Percentiles rank a stretch among this genome's conserved stretches.
These are phyloP conservation scores for Malacosoma neustria DNA, from an alignment of 2,888 invertebrate species.

Conservation along the genomic window DNA sequence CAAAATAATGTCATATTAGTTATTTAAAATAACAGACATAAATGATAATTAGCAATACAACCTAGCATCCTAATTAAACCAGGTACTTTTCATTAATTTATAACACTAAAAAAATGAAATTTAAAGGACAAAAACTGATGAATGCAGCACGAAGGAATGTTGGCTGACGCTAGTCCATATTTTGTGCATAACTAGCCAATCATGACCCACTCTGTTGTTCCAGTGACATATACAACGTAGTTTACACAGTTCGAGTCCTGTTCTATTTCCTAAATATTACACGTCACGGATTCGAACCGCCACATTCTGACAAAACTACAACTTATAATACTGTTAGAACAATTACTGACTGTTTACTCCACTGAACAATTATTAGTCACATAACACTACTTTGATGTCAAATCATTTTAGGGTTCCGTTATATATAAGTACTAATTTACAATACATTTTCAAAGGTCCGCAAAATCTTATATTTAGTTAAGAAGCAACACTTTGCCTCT, in stretches of 20 bases:
- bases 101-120: slow-evolving; percentile 47
- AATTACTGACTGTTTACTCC: slow-evolving; percentile 33
- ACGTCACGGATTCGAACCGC: too few species aligned
- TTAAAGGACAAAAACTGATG: slow-evolving; percentile 54
- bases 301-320: slow-evolving; percentile 22
- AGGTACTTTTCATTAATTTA: slow-evolving; percentile 72
- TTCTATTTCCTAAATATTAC: too few species aligned
- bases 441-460: slow-evolving; percentile 1
- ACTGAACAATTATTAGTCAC: slow-evolving; percentile 8
- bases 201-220: slow-evolving; percentile 21
- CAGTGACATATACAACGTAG: neutral
- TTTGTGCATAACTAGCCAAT: slow-evolving; percentile 19
- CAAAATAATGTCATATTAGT: slow-evolving; percentile 74
- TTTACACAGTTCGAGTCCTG: too few species aligned
- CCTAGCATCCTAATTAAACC: slow-evolving; percentile 74
- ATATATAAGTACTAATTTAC: too few species aligned
- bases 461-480: neutral
- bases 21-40: slow-evolving; percentile 73
- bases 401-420: too few species aligned
- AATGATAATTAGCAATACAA: slow-evolving; percentile 72
- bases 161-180: slow-evolving; percentile 46
- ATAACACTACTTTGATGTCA: slow-evolving; percentile 11
- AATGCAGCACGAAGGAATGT: slow-evolving; percentile 73
- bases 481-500: neutral
- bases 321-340: slow-evolving; percentile 52